Conservation (phyloP, 1,140 invertebrate genomes). For the Harlomillsia oculata region DNA sequence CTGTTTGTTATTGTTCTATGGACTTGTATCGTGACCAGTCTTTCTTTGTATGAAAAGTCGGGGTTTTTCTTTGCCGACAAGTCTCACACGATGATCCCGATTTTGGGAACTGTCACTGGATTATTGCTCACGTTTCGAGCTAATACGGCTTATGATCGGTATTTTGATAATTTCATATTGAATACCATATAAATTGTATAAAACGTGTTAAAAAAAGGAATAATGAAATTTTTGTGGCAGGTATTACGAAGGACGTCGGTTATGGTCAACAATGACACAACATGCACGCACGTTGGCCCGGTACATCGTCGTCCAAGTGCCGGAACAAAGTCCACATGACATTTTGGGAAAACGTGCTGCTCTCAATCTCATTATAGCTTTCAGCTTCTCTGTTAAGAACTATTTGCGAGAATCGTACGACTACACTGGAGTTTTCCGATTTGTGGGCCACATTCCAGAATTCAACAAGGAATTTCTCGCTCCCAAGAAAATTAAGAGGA, state of each 20-base stretch:
- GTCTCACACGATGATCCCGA: conserved; percentile 12
- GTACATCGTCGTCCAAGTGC: conserved; percentile 9
- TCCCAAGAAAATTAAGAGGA: background rate
- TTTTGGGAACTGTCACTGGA: conserved; percentile 22
- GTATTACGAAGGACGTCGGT: conserved; percentile 26
- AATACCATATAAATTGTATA: too few species aligned
- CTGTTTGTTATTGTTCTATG: conserved; percentile 9
- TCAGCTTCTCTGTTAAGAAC: conserved; percentile 16
- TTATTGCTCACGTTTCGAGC: conserved; percentile 23
- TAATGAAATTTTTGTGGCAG: background rate
- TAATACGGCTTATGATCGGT: conserved; percentile 31
- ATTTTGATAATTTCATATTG: background rate
- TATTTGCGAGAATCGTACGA: conserved; percentile 25
- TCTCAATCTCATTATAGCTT: conserved; percentile 23
- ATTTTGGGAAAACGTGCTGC: conserved; percentile 27
- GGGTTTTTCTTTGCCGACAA: conserved; percentile 1
- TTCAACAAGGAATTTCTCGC: background rate
- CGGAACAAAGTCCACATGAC: background rate
- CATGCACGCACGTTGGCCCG: conserved; percentile 11
- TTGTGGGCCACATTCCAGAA: background rate
- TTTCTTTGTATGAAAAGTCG: background rate
- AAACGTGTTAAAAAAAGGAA: too few species aligned
- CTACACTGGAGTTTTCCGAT: conserved; percentile 14
- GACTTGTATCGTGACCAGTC: background rate
- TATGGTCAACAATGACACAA: conserved; percentile 22